phyloP scores from a whole-genome alignment of 2,113 vertebrate genomes.

The Canis aureus region DNA sequence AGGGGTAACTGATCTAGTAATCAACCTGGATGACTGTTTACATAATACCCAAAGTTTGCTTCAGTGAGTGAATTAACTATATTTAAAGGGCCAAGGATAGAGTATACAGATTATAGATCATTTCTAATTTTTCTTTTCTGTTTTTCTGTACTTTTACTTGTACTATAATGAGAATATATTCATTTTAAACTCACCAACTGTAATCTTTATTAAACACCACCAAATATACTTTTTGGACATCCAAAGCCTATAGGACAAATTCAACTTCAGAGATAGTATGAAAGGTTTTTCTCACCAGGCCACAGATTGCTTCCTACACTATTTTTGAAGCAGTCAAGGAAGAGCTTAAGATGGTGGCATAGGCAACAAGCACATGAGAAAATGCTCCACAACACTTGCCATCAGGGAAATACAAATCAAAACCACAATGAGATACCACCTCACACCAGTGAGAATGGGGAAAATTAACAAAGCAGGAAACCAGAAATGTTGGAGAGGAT shows the following conservation, averaged over 20 bases:
- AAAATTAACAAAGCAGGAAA: no score
- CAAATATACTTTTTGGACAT: background rate
- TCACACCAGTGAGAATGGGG: no score
- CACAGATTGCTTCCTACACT: background rate
- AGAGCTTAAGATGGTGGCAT: background rate
- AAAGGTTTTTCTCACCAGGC: background rate
- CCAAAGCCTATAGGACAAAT: background rate
- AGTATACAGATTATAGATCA: background rate
- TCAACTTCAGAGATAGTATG: background rate
- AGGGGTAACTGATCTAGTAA: background rate
- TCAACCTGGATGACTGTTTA: background rate
- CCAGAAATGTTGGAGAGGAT: no score
- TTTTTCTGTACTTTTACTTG: background rate
- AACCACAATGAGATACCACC: no score
- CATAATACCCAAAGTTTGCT: background rate
- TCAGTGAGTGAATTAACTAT: background rate
- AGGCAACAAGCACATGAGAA: no score
- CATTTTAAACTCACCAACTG: background rate
- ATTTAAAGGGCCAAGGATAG: background rate
- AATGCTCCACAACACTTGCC: no score
- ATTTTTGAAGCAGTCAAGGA: background rate
- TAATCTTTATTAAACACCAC: background rate
- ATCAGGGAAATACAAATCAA: no score
- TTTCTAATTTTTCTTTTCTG: background rate
- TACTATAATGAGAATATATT: background rate